Evolutionary conservation across 2,888 invertebrate species (phyloP).

Genomic region (Dryomyza anilis): DNA sequence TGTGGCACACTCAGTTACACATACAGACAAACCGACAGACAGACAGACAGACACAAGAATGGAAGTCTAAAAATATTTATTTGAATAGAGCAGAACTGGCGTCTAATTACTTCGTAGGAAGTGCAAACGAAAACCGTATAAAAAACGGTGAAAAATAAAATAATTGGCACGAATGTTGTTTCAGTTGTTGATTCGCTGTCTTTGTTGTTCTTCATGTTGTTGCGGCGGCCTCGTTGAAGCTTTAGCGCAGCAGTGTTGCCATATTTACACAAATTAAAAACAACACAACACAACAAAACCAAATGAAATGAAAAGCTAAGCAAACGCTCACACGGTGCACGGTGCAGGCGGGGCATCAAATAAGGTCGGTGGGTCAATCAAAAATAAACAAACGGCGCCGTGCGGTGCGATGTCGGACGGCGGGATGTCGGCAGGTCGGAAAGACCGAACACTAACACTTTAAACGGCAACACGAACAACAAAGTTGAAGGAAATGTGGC

Average conservation of each 20-base stretch:
- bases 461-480: conserved; percentile 23
- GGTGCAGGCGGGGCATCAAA: conserved; percentile 4
- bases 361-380: conserved; percentile 31
- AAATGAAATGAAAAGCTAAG: background rate
- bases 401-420: background rate
- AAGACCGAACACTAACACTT: background rate
- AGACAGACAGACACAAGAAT: background rate
- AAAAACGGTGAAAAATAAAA: background rate
- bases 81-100: background rate
- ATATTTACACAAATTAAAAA: conserved; percentile 27
- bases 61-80: background rate
- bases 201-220: background rate
- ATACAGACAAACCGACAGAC: background rate
- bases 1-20: background rate
- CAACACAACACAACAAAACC: background rate
- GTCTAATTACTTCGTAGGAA: conserved; percentile 7
- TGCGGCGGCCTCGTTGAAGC: conserved; percentile 7
- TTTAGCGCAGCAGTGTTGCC: conserved; percentile 11
- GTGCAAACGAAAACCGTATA: background rate
- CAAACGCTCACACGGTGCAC: background rate
- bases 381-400: conserved; percentile 16
- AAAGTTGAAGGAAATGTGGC: background rate
- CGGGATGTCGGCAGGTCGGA: background rate
- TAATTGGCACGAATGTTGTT: conserved; percentile 14
- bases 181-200: background rate